A percentile compares a stretch with the other conserved stretches of the same genome.
phyloP scores from a whole-genome alignment of 2,888 invertebrate species.

The Eudemis profundana region DNA sequence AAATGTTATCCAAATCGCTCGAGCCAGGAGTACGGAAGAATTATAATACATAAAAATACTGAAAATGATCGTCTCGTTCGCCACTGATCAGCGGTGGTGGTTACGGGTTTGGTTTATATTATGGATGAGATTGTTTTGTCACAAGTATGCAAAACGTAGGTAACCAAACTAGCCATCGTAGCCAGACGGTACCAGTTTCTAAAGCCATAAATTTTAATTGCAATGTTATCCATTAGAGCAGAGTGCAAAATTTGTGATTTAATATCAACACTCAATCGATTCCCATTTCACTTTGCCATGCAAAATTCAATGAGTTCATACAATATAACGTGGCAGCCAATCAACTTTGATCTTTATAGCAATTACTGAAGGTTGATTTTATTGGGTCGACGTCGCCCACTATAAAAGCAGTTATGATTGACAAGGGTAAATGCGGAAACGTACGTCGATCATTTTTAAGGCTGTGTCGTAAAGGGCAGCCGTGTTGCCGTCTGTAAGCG shows the following conservation, averaged over 20 bases:
- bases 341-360: constrained; percentile 31
- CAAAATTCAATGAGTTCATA: constrained; percentile 23
- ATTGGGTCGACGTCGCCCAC: constrained; percentile 28
- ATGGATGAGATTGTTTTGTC: too few relatives aligned
- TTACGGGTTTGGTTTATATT: too few relatives aligned
- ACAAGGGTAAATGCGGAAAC: constrained; percentile 41
- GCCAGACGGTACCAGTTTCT: not conserved
- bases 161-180: not conserved
- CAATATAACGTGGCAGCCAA: constrained; percentile 13
- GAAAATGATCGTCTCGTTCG: too few relatives aligned
- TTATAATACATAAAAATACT: too few relatives aligned
- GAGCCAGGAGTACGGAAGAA: too few relatives aligned
- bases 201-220: constrained; percentile 1
- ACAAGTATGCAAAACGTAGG: not conserved
- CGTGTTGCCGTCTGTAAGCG: constrained; percentile 18
- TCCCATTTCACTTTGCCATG: constrained; percentile 3
- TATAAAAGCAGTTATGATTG: constrained; percentile 43
- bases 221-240: not conserved
- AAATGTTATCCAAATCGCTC: too few relatives aligned
- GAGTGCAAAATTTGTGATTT: not conserved
- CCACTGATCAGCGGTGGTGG: too few relatives aligned
- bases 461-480: constrained; percentile 35
- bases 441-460: constrained; percentile 43
- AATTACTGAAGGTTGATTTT: constrained; percentile 25
- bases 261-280: constrained; percentile 17